Evolutionary conservation across 2,888 invertebrate genomes (phyloP).

Genomic region (Athalia rosae): DNA sequence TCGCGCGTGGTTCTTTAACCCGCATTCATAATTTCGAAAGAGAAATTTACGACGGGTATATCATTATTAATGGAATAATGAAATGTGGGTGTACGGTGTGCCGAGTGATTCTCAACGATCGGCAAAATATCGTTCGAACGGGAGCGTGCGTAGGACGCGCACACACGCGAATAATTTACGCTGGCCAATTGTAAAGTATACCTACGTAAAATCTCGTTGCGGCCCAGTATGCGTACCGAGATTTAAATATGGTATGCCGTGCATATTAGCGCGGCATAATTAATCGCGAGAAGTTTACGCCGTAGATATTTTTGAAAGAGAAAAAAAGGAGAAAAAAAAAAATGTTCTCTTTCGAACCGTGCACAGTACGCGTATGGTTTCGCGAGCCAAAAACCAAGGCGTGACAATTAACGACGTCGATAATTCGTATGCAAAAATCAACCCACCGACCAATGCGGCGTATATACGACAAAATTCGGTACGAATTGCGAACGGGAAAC

Average conservation of each 20-base stretch:
- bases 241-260: neutral
- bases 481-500: no score
- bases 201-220: neutral
- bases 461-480: no score
- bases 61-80: no score
- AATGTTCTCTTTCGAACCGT: neutral
- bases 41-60: no score
- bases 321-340: no score
- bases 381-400: neutral
- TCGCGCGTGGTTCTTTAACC: no score
- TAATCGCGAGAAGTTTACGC: neutral
- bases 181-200: conserved; percentile 1
- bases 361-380: neutral
- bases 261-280: neutral
- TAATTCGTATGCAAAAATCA: neutral
- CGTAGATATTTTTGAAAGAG: conserved; percentile 1
- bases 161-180: neutral
- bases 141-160: neutral
- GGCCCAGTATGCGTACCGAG: neutral
- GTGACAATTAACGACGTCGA: neutral
- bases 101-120: no score
- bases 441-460: no score
- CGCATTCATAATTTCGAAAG: no score
- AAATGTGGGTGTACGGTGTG: no score
- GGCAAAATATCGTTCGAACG: no score